Percentiles rank a stretch among this genome's conserved stretches.
Evolutionary conservation across 2,888 invertebrate species (phyloP).

Genomic region (Melinaea marsaeus): DNA sequence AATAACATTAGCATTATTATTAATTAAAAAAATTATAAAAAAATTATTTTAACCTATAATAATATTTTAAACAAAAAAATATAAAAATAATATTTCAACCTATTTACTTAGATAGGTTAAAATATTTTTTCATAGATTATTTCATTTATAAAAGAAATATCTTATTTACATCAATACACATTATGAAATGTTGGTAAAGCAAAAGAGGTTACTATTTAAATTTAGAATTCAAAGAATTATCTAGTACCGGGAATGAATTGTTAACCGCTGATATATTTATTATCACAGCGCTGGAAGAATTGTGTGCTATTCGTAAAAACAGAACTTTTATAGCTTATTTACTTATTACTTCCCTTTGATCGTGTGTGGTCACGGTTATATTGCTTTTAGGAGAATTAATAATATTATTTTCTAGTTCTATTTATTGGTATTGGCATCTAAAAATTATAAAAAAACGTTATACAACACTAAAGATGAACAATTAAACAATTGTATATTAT

Average conservation of each 20-base stretch:
- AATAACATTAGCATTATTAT: too few relatives aligned
- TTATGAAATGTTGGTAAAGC: constrained; percentile 9
- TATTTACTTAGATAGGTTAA: too few relatives aligned
- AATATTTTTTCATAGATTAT: too few relatives aligned
- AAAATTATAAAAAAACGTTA: too few relatives aligned
- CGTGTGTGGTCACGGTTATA: constrained; percentile 61
- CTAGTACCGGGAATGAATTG: constrained; percentile 54
- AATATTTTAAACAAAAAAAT: too few relatives aligned
- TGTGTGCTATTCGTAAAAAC: constrained; percentile 63
- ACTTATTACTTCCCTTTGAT: constrained; percentile 57
- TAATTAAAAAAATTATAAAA: too few relatives aligned
- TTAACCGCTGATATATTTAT: constrained; percentile 68
- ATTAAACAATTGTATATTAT: constrained; percentile 9
- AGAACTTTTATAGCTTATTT: constrained; percentile 58
- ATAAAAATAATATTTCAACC: too few relatives aligned
- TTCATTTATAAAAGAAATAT: too few relatives aligned
- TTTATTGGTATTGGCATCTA: too few relatives aligned
- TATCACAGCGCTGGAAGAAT: constrained; percentile 61
- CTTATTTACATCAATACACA: not conserved
- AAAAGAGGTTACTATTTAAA: constrained; percentile 38
- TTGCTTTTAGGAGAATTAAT: constrained; percentile 38
- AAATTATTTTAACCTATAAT: too few relatives aligned
- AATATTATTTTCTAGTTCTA: constrained; percentile 18
- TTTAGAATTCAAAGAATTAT: constrained; percentile 53
- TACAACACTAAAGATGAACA: not conserved